These are phyloP conservation scores for Caenorhabditis doughertyi DNA, from an alignment of 2,888 invertebrate species.

Conservation along the genomic window DNA sequence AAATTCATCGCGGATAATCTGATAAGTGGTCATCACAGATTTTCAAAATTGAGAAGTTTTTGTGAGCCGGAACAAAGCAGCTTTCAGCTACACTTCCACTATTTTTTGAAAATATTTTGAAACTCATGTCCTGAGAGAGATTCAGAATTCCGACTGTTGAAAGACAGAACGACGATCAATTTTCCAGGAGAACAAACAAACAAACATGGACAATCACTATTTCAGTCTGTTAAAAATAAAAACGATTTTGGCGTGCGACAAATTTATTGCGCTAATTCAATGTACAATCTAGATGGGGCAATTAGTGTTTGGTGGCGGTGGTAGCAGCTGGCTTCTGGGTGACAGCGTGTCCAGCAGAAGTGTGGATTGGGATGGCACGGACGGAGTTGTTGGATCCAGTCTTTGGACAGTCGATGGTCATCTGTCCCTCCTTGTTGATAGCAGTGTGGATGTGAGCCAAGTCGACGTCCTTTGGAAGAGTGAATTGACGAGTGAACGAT, in stretches of 20 bases:
- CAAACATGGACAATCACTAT: background rate
- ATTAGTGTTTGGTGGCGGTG: constrained; percentile 19
- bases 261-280: constrained; percentile 6
- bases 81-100: too few relatives aligned
- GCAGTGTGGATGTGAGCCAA: constrained; percentile 52
- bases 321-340: constrained; percentile 44
- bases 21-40: too few relatives aligned
- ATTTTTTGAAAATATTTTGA: too few relatives aligned
- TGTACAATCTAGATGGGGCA: constrained; percentile 17
- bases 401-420: constrained; percentile 66
- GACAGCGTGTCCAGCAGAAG: constrained; percentile 35
- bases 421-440: constrained; percentile 54
- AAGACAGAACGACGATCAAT: too few relatives aligned
- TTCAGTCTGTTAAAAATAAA: background rate
- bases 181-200: too few relatives aligned
- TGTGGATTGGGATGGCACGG: constrained; percentile 52
- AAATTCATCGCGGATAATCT: too few relatives aligned
- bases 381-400: background rate
- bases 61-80: too few relatives aligned
- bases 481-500: constrained; percentile 67
- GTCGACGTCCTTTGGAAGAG: constrained; percentile 66
- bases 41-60: too few relatives aligned
- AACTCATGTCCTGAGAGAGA: too few relatives aligned
- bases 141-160: too few relatives aligned
- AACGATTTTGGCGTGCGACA: background rate